phyloP scores from a whole-genome alignment of 2,888 invertebrate species.

The Spilarctia lutea region DNA sequence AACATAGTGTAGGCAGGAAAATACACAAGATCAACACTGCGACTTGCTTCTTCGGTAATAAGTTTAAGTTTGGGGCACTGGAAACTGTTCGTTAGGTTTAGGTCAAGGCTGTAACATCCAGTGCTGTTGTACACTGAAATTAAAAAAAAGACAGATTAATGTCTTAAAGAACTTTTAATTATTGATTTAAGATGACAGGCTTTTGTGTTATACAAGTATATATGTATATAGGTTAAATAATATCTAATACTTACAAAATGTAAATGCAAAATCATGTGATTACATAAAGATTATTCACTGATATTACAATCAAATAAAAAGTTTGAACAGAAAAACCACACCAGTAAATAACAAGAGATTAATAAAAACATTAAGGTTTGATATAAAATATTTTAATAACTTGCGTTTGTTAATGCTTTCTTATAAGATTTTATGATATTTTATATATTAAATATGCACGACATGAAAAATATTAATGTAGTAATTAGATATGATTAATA shows the following conservation, averaged over 20 bases:
- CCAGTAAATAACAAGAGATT: neutral
- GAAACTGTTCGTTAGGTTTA: conserved; percentile 59
- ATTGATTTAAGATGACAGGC: neutral
- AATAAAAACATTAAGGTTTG: neutral
- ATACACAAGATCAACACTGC: conserved; percentile 71
- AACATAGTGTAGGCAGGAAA: conserved; percentile 60
- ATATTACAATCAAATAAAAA: neutral
- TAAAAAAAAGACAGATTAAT: conserved; percentile 53
- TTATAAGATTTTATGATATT: neutral
- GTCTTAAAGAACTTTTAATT: conserved; percentile 7
- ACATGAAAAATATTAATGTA: neutral
- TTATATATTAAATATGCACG: neutral
- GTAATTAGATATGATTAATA: neutral
- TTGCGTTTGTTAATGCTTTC: too few relatives aligned
- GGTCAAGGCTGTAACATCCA: conserved; percentile 73
- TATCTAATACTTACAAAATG: neutral
- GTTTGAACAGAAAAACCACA: neutral
- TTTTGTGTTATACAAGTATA: neutral
- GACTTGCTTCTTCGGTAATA: conserved; percentile 68
- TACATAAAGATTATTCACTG: conserved; percentile 3
- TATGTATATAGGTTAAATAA: neutral
- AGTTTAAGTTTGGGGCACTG: conserved; percentile 70
- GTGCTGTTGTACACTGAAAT: conserved; percentile 80
- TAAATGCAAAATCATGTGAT: conserved; percentile 42
- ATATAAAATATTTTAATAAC: neutral